Percentiles rank a stretch among this genome's conserved stretches.
phyloP scores from a whole-genome alignment of 2,888 invertebrate species.

The Caenorhabditis angaria region DNA sequence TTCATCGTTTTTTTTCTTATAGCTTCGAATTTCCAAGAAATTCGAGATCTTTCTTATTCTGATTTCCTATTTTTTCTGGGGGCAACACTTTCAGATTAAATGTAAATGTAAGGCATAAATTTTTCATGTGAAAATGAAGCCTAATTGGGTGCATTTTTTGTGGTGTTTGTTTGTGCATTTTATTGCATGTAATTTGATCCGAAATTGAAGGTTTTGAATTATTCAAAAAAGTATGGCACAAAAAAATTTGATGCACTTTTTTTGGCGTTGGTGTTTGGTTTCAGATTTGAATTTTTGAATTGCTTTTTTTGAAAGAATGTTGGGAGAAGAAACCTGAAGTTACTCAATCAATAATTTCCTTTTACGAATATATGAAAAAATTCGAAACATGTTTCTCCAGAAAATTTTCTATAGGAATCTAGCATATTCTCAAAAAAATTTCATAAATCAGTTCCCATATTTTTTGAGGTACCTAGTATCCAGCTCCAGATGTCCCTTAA shows the following conservation, averaged over 20 bases:
- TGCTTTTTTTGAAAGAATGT: too few species aligned
- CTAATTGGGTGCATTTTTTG: slow-evolving; percentile 2
- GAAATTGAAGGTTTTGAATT: slow-evolving; percentile 2
- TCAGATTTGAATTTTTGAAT: not conserved
- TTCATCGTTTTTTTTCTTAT: not conserved
- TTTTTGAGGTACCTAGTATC: too few species aligned
- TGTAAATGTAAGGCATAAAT: not conserved
- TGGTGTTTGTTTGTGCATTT: not conserved
- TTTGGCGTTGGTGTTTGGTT: not conserved
- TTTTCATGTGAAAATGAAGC: not conserved
- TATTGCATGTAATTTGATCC: not conserved
- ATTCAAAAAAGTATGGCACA: not conserved
- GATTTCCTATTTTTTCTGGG: too few species aligned
- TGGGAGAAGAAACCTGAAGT: too few species aligned
- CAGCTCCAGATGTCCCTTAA: too few species aligned
- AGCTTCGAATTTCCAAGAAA: not conserved
- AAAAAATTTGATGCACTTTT: slow-evolving; percentile 2
- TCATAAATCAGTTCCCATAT: too few species aligned
- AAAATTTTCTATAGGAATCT: too few species aligned
- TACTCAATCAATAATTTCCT: too few species aligned
- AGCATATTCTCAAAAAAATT: too few species aligned
- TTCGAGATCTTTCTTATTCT: not conserved
- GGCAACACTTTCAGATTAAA: slow-evolving; percentile 1
- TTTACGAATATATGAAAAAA: too few species aligned
- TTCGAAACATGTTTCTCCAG: too few species aligned